Percentiles rank a stretch among this genome's conserved stretches.
Evolutionary conservation across 2,888 invertebrate genomes (phyloP).

Genomic region (Anarsia innoxiella): DNA sequence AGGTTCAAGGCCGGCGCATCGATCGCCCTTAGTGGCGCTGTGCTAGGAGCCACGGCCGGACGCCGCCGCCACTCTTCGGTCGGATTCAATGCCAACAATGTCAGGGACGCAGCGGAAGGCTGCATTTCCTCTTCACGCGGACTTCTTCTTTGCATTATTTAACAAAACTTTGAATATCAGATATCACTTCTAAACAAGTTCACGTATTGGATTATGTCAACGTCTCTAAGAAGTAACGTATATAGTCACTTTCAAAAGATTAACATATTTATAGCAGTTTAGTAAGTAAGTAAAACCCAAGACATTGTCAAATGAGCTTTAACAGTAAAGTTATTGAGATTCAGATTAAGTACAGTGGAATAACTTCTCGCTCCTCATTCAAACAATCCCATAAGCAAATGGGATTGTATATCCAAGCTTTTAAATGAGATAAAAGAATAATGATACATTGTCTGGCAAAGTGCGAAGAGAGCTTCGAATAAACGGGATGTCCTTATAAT

Average conservation of each 20-base stretch:
- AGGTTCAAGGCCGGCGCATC: constrained; percentile 66
- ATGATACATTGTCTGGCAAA: constrained; percentile 35
- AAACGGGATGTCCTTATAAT: constrained; percentile 14
- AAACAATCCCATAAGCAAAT: constrained; percentile 3
- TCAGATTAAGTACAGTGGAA: no score
- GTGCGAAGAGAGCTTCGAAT: constrained; percentile 23
- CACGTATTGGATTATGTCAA: no score
- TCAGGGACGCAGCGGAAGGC: constrained; percentile 32
- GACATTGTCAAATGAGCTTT: no score
- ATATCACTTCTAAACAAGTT: no score
- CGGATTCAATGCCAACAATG: constrained; percentile 50
- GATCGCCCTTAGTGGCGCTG: constrained; percentile 48
- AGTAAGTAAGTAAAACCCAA: no score
- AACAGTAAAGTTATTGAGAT: no score
- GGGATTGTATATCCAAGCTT: constrained; percentile 1
- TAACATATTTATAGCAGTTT: no score
- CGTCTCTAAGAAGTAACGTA: no score
- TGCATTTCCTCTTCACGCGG: constrained; percentile 2
- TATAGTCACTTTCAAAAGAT: no score
- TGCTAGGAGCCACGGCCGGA: constrained; percentile 50
- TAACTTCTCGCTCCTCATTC: no score
- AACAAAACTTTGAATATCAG: no score
- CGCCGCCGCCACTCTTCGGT: constrained; percentile 44
- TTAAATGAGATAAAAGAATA: constrained; percentile 28
- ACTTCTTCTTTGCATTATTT: background rate